These are phyloP conservation scores for Schizaphis graminum DNA, from an alignment of 2,888 invertebrate genomes.

Conservation along the genomic window DNA sequence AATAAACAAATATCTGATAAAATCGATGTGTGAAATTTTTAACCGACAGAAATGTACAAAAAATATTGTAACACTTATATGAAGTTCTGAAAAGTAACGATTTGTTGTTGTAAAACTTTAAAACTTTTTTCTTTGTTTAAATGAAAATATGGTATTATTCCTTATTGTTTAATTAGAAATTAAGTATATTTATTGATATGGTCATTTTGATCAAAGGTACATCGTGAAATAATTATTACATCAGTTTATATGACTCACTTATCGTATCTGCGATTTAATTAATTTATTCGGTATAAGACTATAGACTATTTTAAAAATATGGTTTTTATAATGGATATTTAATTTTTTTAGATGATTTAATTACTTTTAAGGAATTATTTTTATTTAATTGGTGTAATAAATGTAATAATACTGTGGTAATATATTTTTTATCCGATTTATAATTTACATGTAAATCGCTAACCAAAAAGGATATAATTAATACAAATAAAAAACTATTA, in stretches of 20 bases:
- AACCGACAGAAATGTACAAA: neutral
- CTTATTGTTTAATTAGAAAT: neutral
- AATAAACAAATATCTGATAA: neutral
- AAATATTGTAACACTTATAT: neutral
- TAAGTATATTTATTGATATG: neutral
- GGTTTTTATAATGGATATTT: neutral
- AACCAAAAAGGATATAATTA: neutral
- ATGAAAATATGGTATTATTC: neutral
- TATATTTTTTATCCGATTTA: neutral
- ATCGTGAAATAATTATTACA: neutral
- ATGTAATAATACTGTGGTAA: neutral
- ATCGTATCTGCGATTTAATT: neutral
- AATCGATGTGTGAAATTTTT: neutral
- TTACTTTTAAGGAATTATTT: neutral
- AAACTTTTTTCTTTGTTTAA: neutral
- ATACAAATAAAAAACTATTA: neutral
- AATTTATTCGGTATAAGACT: neutral
- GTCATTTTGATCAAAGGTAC: neutral
- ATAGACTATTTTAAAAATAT: neutral
- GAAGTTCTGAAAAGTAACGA: neutral
- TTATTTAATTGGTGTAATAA: neutral
- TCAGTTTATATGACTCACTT: neutral
- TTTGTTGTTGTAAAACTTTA: neutral
- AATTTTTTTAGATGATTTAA: neutral
- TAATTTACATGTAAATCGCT: neutral